Conservation (phyloP, 2,113 vertebrate genomes). For the Gnathonemus longibarbis region DNA sequence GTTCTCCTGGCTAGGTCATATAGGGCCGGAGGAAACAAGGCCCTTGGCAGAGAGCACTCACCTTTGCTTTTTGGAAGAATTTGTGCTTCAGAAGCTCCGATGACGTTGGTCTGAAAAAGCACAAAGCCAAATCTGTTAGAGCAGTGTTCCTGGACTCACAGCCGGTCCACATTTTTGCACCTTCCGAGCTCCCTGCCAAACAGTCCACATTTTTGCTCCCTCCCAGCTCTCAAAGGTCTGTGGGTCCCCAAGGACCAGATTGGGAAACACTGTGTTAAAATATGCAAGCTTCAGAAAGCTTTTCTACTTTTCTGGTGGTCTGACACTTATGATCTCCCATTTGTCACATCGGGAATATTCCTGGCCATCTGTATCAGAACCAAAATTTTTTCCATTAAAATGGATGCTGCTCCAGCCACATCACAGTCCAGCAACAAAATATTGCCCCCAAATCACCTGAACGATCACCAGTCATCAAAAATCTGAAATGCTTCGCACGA, state of each 20-base stretch:
- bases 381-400: neutral
- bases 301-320: neutral
- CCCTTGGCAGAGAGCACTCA: conserved; percentile 40
- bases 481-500: neutral
- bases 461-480: neutral
- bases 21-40: neutral
- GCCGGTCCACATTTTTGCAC: neutral
- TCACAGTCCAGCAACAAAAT: neutral
- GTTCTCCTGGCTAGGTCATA: neutral
- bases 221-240: neutral
- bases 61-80: conserved; percentile 97
- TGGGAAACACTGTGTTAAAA: neutral
- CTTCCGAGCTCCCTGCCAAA: no score
- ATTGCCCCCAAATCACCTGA: neutral
- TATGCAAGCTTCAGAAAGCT: neutral
- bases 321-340: neutral
- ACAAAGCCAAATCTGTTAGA: neutral
- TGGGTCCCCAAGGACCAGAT: neutral
- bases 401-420: neutral
- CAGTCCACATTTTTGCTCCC: neutral
- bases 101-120: conserved; percentile 78
- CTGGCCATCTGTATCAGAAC: neutral
- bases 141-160: neutral
- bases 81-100: conserved; percentile 90
- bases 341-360: neutral